These are phyloP conservation scores for Erythrocercus mccallii DNA, from an alignment of 2,113 vertebrate species.

Conservation along the genomic window DNA sequence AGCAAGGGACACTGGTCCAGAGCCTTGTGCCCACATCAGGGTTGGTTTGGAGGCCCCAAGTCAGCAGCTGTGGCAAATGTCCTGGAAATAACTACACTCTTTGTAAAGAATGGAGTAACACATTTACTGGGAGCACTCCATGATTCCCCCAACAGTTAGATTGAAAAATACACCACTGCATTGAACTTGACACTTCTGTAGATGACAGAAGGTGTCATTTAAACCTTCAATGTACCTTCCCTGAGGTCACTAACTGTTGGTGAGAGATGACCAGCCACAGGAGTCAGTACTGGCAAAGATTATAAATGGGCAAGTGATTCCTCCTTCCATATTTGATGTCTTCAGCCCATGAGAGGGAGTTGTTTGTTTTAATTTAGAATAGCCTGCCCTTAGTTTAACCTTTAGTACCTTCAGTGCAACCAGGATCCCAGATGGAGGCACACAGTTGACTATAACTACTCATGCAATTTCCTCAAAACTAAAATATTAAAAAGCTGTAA, in stretches of 20 bases:
- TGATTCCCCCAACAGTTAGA: background rate
- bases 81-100: background rate
- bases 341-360: background rate
- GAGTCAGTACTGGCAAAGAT: background rate
- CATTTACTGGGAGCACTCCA: background rate
- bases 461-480: background rate
- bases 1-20: background rate
- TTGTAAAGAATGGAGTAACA: background rate
- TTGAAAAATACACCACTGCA: background rate
- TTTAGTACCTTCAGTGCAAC: background rate
- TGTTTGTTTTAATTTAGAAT: background rate
- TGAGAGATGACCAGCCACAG: background rate
- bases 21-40: background rate
- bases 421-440: background rate
- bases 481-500: background rate
- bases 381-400: background rate
- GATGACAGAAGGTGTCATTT: background rate
- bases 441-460: background rate
- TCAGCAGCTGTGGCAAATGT: background rate
- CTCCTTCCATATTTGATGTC: background rate
- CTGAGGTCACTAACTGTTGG: background rate
- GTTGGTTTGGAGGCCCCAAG: background rate
- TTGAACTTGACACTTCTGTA: background rate
- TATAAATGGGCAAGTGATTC: background rate
- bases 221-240: background rate